Percentiles rank a stretch among this genome's conserved stretches.
Evolutionary conservation across 1,140 invertebrate species (phyloP).

Genomic region (Helicoverpa armigera): DNA sequence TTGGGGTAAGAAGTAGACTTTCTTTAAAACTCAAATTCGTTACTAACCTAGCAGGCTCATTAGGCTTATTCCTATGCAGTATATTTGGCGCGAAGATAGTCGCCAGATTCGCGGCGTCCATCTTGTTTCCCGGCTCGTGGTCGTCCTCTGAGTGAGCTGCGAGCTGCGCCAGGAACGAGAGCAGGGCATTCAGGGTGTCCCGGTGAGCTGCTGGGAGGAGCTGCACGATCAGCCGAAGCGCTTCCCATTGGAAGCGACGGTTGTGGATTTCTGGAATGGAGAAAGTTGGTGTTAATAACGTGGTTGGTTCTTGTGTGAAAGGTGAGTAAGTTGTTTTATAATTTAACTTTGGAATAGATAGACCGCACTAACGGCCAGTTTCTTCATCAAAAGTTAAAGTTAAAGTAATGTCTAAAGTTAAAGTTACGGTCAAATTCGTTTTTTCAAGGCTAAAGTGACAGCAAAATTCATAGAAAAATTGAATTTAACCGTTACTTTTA

Average conservation of each 20-base stretch:
- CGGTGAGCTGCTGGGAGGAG: slow-evolving; percentile 94
- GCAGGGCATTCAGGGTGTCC: slow-evolving; percentile 94
- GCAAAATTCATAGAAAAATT: no score
- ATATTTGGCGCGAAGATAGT: slow-evolving; percentile 98
- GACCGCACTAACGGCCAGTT: no score
- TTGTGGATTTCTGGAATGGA: slow-evolving; percentile 91
- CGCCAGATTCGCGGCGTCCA: slow-evolving; percentile 96
- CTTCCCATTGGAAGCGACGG: slow-evolving; percentile 93
- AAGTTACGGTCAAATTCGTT: no score
- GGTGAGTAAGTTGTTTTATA: no score
- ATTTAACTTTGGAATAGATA: no score
- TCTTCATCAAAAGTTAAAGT: no score
- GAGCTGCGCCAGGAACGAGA: slow-evolving; percentile 93
- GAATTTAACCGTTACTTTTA: no score
- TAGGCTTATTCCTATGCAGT: slow-evolving; percentile 91
- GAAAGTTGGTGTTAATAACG: background rate
- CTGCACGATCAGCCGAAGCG: slow-evolving; percentile 93
- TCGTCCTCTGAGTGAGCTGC: slow-evolving; percentile 91
- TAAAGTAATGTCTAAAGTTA: no score
- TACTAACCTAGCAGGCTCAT: slow-evolving; percentile 87
- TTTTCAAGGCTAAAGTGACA: no score
- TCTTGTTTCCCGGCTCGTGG: slow-evolving; percentile 94
- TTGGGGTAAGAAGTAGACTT: no score
- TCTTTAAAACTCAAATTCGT: no score
- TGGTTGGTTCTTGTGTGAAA: background rate